Conservation (phyloP, 2,113 vertebrate genomes). For the Laticauda laticaudata region DNA sequence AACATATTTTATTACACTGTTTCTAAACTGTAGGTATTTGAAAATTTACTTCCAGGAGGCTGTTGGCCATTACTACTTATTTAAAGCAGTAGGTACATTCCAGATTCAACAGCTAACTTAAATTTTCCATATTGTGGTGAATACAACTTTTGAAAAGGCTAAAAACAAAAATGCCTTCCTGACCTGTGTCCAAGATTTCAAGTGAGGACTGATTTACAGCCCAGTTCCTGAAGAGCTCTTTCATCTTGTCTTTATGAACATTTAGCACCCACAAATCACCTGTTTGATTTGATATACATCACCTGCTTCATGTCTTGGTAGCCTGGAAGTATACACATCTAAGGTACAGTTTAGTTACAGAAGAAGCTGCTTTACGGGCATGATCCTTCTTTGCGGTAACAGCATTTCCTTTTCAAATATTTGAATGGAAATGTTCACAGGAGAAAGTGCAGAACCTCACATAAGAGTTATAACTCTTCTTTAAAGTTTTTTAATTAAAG, state of each 20-base stretch:
- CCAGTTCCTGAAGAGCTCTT: slow-evolving; percentile 53
- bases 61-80: slow-evolving; percentile 37
- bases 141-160: slow-evolving; percentile 51
- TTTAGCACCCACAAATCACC: slow-evolving; percentile 61
- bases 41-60: slow-evolving; percentile 43
- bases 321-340: slow-evolving; percentile 53
- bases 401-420: neutral
- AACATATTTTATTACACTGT: slow-evolving; percentile 38
- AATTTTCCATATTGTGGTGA: slow-evolving; percentile 30
- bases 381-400: neutral
- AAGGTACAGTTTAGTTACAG: slow-evolving; percentile 67
- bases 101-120: slow-evolving; percentile 50
- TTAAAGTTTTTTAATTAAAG: neutral
- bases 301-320: slow-evolving; percentile 54
- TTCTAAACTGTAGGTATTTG: slow-evolving; percentile 61
- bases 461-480: neutral
- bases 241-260: slow-evolving; percentile 67
- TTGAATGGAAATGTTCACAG: neutral
- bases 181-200: slow-evolving; percentile 38
- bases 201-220: slow-evolving; percentile 56
- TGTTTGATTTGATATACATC: slow-evolving; percentile 54
- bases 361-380: slow-evolving; percentile 55
- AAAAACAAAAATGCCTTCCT: slow-evolving; percentile 34
- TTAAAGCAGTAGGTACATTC: slow-evolving; percentile 42
- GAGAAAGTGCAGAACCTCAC: neutral